Conservation (phyloP, 2,888 invertebrate species). For the Eilema sororculum region DNA sequence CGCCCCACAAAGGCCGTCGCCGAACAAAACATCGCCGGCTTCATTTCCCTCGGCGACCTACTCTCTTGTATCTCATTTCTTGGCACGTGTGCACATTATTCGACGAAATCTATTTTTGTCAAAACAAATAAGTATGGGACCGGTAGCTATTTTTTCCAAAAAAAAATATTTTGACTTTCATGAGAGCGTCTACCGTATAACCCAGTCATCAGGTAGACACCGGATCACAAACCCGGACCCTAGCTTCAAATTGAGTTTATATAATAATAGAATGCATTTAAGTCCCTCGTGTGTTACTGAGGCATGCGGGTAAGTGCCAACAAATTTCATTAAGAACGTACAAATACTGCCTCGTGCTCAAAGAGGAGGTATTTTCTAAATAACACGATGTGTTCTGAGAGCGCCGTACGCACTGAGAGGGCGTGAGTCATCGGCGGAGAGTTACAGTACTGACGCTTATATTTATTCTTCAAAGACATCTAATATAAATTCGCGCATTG, state of each 20-base stretch:
- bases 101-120: neutral
- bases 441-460: neutral
- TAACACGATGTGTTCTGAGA: neutral
- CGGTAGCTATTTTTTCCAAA: too few relatives aligned
- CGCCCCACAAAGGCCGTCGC: slow-evolving; percentile 2
- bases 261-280: neutral
- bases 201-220: too few relatives aligned
- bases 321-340: neutral
- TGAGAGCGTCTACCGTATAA: too few relatives aligned
- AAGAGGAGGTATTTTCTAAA: neutral
- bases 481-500: neutral
- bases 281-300: neutral
- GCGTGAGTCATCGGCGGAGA: too few relatives aligned
- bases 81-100: neutral
- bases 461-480: neutral
- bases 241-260: too few relatives aligned
- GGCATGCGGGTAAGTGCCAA: neutral
- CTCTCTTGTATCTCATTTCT: slow-evolving; percentile 3
- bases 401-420: too few relatives aligned
- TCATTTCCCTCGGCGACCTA: slow-evolving; percentile 10
- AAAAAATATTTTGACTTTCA: too few relatives aligned
- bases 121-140: too few relatives aligned
- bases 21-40: slow-evolving; percentile 8
- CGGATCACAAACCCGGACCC: too few relatives aligned
- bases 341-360: neutral